Conservation (phyloP, 2,888 invertebrate genomes). For the Neoitamus cyanurus region DNA sequence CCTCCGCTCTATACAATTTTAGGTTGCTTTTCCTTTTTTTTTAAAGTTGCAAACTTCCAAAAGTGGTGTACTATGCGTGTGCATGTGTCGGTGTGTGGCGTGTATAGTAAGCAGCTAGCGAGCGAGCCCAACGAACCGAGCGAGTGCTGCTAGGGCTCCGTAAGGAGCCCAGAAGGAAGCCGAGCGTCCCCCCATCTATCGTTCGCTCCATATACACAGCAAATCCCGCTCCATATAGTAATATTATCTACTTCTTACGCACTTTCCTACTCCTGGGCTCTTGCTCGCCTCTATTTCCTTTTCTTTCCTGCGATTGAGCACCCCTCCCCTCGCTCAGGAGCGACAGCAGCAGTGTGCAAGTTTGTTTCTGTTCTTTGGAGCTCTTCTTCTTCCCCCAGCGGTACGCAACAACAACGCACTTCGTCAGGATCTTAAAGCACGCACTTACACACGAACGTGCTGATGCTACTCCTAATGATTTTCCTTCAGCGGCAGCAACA, state of each 20-base stretch:
- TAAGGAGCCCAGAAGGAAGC: constrained; percentile 14
- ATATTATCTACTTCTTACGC: constrained; percentile 44
- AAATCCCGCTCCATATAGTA: constrained; percentile 31
- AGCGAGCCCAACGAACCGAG: constrained; percentile 2
- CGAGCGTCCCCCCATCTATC: background rate
- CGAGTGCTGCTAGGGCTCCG: background rate
- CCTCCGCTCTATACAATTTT: constrained; percentile 29
- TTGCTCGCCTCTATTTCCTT: constrained; percentile 35
- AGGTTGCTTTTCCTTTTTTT: constrained; percentile 38
- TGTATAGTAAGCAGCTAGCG: background rate
- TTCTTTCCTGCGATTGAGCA: constrained; percentile 6
- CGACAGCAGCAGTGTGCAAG: background rate
- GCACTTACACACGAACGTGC: constrained; percentile 32
- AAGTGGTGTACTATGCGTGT: constrained; percentile 22
- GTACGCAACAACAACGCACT: constrained; percentile 29
- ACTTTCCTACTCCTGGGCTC: constrained; percentile 20
- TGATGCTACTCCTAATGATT: constrained; percentile 23
- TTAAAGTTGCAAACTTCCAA: constrained; percentile 46
- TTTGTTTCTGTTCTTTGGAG: background rate
- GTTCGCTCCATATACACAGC: background rate
- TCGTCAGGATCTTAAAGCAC: constrained; percentile 9
- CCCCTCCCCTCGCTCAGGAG: background rate
- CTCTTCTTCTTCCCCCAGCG: constrained; percentile 19
- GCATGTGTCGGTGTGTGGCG: constrained; percentile 6
- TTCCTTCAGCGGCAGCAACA: background rate